These are phyloP conservation scores for Choloepus hoffmanni DNA, from an alignment of 2,113 vertebrate genomes.

Conservation along the genomic window DNA sequence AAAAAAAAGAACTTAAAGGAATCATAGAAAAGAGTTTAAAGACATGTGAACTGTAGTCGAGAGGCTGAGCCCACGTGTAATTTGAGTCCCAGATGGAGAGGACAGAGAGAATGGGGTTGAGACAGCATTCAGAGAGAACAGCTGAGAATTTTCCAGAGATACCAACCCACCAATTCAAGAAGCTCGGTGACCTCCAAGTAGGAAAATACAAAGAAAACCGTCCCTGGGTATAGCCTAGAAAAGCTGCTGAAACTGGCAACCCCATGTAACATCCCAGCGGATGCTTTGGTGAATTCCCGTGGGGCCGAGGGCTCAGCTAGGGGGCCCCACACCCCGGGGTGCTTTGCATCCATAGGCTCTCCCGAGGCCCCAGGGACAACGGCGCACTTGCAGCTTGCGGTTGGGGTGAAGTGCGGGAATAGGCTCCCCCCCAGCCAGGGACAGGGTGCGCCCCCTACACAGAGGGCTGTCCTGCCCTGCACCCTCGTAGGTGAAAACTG, in stretches of 20 bases:
- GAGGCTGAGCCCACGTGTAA: accelerated
- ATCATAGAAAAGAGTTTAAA: not conserved
- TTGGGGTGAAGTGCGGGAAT: no score
- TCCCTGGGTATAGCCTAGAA: not conserved
- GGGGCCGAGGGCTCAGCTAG: not conserved
- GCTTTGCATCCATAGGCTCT: not conserved
- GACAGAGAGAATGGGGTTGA: not conserved
- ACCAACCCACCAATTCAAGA: not conserved
- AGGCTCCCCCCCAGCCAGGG: not conserved
- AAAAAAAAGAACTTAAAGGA: not conserved
- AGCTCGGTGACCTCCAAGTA: not conserved
- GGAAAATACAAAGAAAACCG: not conserved
- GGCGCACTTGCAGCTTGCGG: not conserved
- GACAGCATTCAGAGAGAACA: not conserved
- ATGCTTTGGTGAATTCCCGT: no score
- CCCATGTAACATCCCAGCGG: accelerated
- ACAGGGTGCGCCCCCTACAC: not conserved
- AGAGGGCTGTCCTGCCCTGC: not conserved
- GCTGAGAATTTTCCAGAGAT: not conserved
- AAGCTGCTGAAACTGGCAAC: not conserved
- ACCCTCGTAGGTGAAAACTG: not conserved
- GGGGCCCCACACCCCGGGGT: accelerated
- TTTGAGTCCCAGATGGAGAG: no score
- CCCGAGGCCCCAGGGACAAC: not conserved
- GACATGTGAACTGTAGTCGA: not conserved